Base-by-base conservation (phyloP, 2,888 invertebrate genomes). In the Athalia rosae region DNA sequence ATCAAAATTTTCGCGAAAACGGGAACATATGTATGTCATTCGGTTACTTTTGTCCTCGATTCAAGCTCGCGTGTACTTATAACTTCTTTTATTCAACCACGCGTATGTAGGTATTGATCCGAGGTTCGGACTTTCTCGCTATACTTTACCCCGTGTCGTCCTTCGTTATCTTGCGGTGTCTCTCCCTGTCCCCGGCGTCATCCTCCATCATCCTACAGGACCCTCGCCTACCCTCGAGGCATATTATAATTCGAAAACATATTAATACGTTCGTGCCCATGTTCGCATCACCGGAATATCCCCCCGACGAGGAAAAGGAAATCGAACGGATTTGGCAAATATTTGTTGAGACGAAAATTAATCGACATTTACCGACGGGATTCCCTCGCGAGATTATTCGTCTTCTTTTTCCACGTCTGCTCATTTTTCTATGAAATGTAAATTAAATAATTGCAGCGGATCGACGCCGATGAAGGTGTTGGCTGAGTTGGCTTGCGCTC, bases 401-500 rank as follows among this genome's bases (percentile, higher is more conserved):
- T 28, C 45, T 73, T 8, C 13, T 59, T 61, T 59, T 13, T 43
- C 47, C 15, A 76, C 66, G 28, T 1, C 28, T 58, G 43, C 28
- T 3, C 6, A 28, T 28, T 28, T 28, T 28, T 28, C 28, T 28
- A 28, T 28, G 28, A 28, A 28, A 28, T 28, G 28, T 28, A 28
- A 28, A 28, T 28, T 28, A 0, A 28, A 28, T 28, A 28, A 28
- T 82, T 81, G 7, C 83, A 90, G 89, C 81, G 89, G 87, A 66
- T 89, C 89, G 4, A 87, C 87, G 28, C 89, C 89, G 28, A 90
- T 90, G 89, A 89, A 89, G 76, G 87, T 90, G 1, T 79, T 90
- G 28, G 89, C 89, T 3, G 89, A 90, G 80, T 78, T 90, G 13
- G 90, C 90, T 0, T 89, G 90, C 67, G 90, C 89, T 2, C 86